Conservation (phyloP, 2,797 vertebrate species). For the Naso thynnoides region DNA sequence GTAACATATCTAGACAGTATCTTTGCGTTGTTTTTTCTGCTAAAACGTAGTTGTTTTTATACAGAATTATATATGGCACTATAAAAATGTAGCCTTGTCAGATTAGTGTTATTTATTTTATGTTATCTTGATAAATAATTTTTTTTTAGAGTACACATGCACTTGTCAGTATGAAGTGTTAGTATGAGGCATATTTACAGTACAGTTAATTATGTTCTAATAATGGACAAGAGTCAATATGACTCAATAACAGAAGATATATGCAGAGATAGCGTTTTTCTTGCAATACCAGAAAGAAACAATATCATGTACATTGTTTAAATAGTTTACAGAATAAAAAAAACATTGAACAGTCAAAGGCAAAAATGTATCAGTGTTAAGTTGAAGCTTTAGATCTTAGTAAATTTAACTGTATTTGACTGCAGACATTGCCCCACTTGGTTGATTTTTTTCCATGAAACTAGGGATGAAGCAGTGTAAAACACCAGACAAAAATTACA, state of each 20-base stretch:
- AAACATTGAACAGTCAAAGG: conserved; percentile 54
- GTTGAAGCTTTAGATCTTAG: conserved; percentile 27
- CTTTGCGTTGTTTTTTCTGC: background rate
- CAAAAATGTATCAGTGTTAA: conserved; percentile 35
- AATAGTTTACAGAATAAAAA: conserved; percentile 78
- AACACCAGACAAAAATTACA: background rate
- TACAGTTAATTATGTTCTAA: conserved; percentile 64
- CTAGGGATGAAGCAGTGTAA: background rate
- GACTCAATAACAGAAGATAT: conserved; percentile 82
- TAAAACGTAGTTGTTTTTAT: background rate
- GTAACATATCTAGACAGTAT: background rate
- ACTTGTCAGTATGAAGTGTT: conserved; percentile 46
- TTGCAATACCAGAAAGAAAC: conserved; percentile 47
- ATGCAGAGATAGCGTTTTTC: conserved; percentile 46
- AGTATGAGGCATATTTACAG: conserved; percentile 70
- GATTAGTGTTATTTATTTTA: conserved; percentile 48
- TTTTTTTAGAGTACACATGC: conserved; percentile 40
- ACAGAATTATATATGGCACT: background rate
- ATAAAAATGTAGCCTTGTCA: background rate
- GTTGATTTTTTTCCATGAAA: conserved; percentile 10
- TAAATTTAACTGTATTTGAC: conserved; percentile 10
- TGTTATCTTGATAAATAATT: conserved; percentile 75
- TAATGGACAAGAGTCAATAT: conserved; percentile 88
- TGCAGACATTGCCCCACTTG: background rate
- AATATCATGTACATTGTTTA: conserved; percentile 73